Evolutionary conservation across 30 jellyfish, hydroid and myxozoan genomes (phyloP).

Genomic region (Turritopsis dohrnii): DNA sequence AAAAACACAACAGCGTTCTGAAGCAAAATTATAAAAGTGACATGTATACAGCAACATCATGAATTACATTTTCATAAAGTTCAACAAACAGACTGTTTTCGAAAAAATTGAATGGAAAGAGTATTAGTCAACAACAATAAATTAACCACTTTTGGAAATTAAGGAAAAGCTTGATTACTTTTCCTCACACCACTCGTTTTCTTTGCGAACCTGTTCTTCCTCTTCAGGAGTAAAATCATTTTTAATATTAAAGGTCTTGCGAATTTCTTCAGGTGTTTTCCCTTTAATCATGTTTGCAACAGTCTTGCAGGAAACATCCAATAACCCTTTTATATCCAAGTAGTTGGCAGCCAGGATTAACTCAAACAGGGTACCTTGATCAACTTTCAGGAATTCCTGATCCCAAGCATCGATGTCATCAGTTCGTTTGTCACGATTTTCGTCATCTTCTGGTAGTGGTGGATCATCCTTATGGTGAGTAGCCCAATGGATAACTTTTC

Average conservation of each 20-base stretch:
- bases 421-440: conserved; percentile 69
- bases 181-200: conserved; percentile 96
- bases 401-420: conserved; percentile 98
- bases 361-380: conserved; percentile 93
- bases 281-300: conserved; percentile 99
- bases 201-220: conserved; percentile 98
- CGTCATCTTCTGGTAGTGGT: conserved; percentile 96
- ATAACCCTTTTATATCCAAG: conserved; percentile 85
- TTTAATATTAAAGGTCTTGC: conserved; percentile 89
- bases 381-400: conserved; percentile 94
- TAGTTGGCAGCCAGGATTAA: conserved; percentile 96
- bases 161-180: conserved; percentile 14
- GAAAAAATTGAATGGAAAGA: background rate
- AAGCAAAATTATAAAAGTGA: background rate
- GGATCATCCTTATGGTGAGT: conserved; percentile 98
- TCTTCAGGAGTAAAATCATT: conserved; percentile 99
- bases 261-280: conserved; percentile 95
- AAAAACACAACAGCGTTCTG: background rate
- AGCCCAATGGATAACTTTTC: conserved; percentile 90
- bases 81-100: background rate
- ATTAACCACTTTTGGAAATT: background rate
- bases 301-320: conserved; percentile 94
- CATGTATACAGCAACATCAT: background rate
- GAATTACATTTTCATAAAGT: background rate
- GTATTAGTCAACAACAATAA: background rate